A percentile compares a stretch with the other conserved stretches of the same genome.
Conservation (phyloP, 2,888 invertebrate genomes). For the Dascillus cervinus region DNA sequence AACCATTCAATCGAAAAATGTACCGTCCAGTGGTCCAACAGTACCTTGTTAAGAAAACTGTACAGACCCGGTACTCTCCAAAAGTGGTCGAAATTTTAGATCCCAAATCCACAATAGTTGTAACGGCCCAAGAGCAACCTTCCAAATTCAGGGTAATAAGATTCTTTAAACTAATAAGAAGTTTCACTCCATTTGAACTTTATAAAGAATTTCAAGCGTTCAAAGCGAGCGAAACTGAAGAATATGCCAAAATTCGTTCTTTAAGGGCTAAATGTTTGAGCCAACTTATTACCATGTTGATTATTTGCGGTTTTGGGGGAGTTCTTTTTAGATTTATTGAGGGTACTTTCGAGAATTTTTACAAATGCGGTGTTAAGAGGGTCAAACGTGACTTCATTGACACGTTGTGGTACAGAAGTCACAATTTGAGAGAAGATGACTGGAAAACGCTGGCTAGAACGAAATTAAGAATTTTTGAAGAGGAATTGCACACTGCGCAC, state of each 20-base stretch:
- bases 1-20: not conserved
- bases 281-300: constrained; percentile 59
- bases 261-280: constrained; percentile 61
- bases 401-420: constrained; percentile 72
- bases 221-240: constrained; percentile 49
- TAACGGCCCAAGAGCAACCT: constrained; percentile 26
- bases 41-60: constrained; percentile 14
- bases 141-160: constrained; percentile 18
- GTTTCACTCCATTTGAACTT: constrained; percentile 42
- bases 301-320: constrained; percentile 72
- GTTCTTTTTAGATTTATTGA: constrained; percentile 75
- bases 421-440: constrained; percentile 76
- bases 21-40: constrained; percentile 3
- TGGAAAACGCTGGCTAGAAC: constrained; percentile 82
- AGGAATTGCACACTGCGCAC: constrained; percentile 74
- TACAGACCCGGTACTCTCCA: constrained; percentile 33
- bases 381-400: constrained; percentile 83
- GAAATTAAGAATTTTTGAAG: constrained; percentile 76
- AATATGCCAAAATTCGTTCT: constrained; percentile 48
- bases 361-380: constrained; percentile 80
- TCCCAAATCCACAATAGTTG: constrained; percentile 33
- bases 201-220: constrained; percentile 51
- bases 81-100: constrained; percentile 36
- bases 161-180: constrained; percentile 37
- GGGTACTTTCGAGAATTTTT: constrained; percentile 76